A percentile compares a stretch with the other conserved stretches of the same genome.
phyloP scores from a whole-genome alignment of 2,113 vertebrate genomes.

The Thymallus thymallus region DNA sequence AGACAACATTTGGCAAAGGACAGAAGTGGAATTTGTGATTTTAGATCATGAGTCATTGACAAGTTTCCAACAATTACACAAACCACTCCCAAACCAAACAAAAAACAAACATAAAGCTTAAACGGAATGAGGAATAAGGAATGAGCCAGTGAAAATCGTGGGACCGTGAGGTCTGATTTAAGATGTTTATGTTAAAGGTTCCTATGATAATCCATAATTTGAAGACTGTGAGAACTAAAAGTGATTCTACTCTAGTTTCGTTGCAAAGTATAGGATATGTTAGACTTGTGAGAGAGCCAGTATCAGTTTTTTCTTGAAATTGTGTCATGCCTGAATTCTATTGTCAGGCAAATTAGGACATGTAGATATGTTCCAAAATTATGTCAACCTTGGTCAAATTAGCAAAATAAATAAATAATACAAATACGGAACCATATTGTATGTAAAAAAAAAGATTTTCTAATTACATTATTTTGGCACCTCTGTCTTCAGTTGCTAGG shows the following conservation, averaged over 20 bases:
- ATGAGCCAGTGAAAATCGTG: no score
- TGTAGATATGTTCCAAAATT: slow-evolving; percentile 3
- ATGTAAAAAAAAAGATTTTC: no score
- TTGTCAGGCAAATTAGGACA: slow-evolving; percentile 33
- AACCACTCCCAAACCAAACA: background rate
- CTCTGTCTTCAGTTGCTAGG: no score
- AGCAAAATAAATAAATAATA: no score
- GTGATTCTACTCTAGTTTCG: background rate
- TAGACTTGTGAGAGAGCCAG: background rate
- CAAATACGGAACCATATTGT: no score
- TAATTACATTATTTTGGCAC: no score
- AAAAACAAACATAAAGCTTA: background rate
- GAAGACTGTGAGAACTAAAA: background rate
- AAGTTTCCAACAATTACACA: background rate
- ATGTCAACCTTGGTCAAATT: no score
- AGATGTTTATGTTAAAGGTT: background rate
- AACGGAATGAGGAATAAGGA: no score
- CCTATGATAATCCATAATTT: background rate
- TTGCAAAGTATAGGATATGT: background rate
- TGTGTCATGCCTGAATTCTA: slow-evolving; percentile 18
- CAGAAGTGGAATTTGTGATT: no score
- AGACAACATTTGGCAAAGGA: no score
- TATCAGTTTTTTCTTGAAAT: slow-evolving; percentile 16
- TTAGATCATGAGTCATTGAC: no score
- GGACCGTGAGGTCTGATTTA: background rate